Percentiles rank a stretch among this genome's conserved stretches.
Evolutionary conservation across 2,797 vertebrate species (phyloP).

Genomic region (Psittacula derbiana): DNA sequence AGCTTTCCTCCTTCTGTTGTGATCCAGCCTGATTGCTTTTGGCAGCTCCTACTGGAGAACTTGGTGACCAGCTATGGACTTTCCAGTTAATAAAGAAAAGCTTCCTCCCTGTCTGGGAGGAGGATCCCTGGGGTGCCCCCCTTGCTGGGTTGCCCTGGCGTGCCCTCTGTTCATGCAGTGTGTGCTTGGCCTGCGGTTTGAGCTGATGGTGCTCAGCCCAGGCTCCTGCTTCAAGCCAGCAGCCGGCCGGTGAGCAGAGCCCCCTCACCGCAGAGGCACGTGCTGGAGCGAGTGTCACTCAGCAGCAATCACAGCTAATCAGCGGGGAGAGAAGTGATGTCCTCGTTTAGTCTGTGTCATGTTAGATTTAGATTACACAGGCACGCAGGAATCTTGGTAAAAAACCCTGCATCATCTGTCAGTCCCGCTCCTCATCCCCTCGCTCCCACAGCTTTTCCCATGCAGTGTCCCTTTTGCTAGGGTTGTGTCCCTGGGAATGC

Average conservation of each 20-base stretch:
- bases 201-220: background rate
- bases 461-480: background rate
- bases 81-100: background rate
- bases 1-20: slow-evolving; percentile 30
- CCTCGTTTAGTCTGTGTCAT: slow-evolving; percentile 54
- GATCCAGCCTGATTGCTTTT: slow-evolving; percentile 36
- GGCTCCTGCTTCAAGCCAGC: background rate
- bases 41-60: slow-evolving; percentile 18
- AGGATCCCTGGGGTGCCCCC: background rate
- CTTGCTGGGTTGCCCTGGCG: background rate
- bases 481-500: background rate
- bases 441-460: background rate
- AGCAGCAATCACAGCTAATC: slow-evolving; percentile 28
- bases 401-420: background rate
- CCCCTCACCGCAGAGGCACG: background rate
- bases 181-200: accelerated
- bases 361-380: slow-evolving; percentile 52
- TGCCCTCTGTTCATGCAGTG: accelerated
- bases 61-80: background rate
- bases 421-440: accelerated
- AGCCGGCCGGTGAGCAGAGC: background rate
- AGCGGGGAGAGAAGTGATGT: slow-evolving; percentile 19
- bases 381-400: background rate
- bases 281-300: slow-evolving; percentile 12
- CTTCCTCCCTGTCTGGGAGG: background rate